Percentiles rank a stretch among this genome's conserved stretches.
Evolutionary conservation across 2,888 invertebrate genomes (phyloP).

Genomic region (Callosobruchus maculatus): DNA sequence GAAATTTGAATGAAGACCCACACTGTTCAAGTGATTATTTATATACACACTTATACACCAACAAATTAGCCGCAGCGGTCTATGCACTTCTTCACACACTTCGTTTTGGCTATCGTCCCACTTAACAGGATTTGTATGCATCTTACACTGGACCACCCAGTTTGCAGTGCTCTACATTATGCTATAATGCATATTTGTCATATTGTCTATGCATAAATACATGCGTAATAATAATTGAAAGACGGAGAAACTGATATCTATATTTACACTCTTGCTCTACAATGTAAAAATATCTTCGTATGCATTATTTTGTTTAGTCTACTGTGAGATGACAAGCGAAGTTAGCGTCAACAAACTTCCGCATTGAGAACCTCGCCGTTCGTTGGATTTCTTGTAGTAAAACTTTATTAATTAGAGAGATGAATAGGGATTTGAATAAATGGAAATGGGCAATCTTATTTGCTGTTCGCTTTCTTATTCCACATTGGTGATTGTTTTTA

Average conservation of each 20-base stretch:
- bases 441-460: too few species aligned
- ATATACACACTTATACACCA: not conserved
- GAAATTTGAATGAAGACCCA: too few species aligned
- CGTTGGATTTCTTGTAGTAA: not conserved
- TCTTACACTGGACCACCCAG: not conserved
- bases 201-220: not conserved
- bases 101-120: not conserved
- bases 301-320: not conserved
- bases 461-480: too few species aligned
- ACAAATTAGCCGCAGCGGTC: too few species aligned
- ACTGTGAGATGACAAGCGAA: not conserved
- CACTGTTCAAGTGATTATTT: too few species aligned
- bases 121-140: not conserved
- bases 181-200: not conserved
- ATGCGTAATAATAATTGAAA: not conserved
- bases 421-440: not conserved
- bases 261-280: not conserved
- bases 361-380: not conserved
- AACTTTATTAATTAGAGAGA: not conserved
- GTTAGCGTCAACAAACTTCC: not conserved
- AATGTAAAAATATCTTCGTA: not conserved
- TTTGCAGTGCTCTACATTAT: not conserved
- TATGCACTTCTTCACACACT: not conserved
- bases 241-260: not conserved
- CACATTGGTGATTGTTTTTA: too few species aligned